A percentile compares a stretch with the other conserved stretches of the same genome.
Conservation (phyloP, 2,797 vertebrate species). For the Salmo trutta region DNA sequence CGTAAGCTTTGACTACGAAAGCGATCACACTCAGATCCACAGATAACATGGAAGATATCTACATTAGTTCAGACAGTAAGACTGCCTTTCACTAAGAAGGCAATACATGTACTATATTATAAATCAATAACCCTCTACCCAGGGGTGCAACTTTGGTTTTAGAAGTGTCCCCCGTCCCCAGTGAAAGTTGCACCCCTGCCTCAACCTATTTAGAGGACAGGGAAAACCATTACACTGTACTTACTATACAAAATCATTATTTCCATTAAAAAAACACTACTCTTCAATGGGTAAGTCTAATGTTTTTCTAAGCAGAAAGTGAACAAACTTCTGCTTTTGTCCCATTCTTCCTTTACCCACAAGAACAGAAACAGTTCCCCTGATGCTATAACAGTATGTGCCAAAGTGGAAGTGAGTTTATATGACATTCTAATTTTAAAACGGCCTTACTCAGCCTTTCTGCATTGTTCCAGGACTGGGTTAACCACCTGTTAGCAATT, state of each 20-base stretch:
- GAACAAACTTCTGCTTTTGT: conserved; percentile 47
- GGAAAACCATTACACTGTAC: background rate
- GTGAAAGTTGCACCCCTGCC: too few relatives aligned
- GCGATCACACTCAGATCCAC: background rate
- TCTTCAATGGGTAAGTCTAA: background rate
- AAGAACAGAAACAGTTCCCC: conserved; percentile 60
- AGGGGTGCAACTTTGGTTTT: too few relatives aligned
- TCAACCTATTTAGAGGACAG: background rate
- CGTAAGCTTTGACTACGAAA: background rate
- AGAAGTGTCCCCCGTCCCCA: too few relatives aligned
- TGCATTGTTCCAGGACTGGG: conserved; percentile 40
- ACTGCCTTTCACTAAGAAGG: background rate
- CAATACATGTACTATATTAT: background rate
- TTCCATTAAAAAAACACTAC: background rate
- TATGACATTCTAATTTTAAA: conserved; percentile 58
- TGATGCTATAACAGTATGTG: conserved; percentile 36
- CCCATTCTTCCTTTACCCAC: conserved; percentile 43
- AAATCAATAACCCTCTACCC: background rate
- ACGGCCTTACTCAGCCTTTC: conserved; percentile 37
- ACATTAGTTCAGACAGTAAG: background rate
- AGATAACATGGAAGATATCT: background rate
- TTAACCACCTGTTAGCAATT: conserved; percentile 57
- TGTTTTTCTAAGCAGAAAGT: conserved; percentile 22
- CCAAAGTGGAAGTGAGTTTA: conserved; percentile 62
- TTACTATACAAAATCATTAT: background rate